phyloP scores from a whole-genome alignment of 1,140 invertebrate genomes.

The Scaptodrosophila lebanonensis region DNA sequence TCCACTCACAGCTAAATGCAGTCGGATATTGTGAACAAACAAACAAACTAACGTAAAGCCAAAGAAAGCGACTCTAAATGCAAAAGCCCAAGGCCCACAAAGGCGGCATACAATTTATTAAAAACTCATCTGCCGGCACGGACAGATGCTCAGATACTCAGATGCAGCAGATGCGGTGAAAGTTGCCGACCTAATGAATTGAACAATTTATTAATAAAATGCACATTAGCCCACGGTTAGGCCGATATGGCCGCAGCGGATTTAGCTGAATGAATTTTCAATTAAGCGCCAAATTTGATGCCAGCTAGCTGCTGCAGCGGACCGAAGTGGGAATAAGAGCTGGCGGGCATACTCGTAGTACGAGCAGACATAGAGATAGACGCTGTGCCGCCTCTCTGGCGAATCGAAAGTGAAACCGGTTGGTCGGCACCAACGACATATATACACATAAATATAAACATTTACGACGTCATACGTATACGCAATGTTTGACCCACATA shows the following conservation, averaged over 20 bases:
- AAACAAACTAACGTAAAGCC: too few species aligned
- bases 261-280: constrained; percentile 67
- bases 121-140: constrained; percentile 46
- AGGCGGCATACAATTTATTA: constrained; percentile 65
- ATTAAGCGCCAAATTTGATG: constrained; percentile 59
- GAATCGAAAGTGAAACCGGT: constrained; percentile 47
- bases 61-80: constrained; percentile 57
- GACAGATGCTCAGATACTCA: constrained; percentile 26
- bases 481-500: constrained; percentile 68
- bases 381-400: constrained; percentile 35
- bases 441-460: constrained; percentile 14
- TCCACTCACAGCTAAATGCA: constrained; percentile 9
- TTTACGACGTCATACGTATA: constrained; percentile 50
- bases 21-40: constrained; percentile 10
- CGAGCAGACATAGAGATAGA: constrained; percentile 35
- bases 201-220: constrained; percentile 68
- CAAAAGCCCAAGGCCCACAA: too few species aligned
- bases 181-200: constrained; percentile 61
- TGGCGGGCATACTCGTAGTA: constrained; percentile 38
- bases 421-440: constrained; percentile 26
- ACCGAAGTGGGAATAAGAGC: not conserved
- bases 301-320: not conserved
- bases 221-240: constrained; percentile 62
- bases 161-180: constrained; percentile 42
- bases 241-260: constrained; percentile 16